A percentile compares a stretch with the other conserved stretches of the same genome.
Conservation (phyloP, 2,113 vertebrate genomes). For the Toxotes jaculatrix region DNA sequence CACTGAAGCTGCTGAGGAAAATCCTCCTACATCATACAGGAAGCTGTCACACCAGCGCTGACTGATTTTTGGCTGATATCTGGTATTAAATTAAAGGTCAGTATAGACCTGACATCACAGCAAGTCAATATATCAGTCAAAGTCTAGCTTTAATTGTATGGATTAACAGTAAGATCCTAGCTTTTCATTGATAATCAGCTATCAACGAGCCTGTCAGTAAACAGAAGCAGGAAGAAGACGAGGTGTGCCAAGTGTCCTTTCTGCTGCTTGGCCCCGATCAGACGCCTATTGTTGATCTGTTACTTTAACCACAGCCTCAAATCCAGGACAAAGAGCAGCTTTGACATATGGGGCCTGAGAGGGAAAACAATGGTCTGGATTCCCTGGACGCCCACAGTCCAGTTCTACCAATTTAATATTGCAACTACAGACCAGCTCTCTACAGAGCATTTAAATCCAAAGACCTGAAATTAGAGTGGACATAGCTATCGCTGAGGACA, state of each 20-base stretch:
- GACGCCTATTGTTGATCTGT: conserved; percentile 35
- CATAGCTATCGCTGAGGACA: neutral
- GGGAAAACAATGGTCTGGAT: conserved; percentile 15
- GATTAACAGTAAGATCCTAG: conserved; percentile 11
- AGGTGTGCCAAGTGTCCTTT: neutral
- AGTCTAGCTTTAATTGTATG: conserved; percentile 16
- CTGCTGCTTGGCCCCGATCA: conserved; percentile 20
- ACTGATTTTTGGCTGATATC: neutral
- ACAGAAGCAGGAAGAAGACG: neutral
- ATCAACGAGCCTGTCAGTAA: conserved; percentile 17
- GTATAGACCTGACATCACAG: neutral
- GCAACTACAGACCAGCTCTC: neutral
- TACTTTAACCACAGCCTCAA: conserved; percentile 7
- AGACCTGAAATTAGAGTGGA: neutral
- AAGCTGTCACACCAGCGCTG: conserved; percentile 6
- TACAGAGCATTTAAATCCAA: neutral
- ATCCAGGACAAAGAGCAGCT: conserved; percentile 52
- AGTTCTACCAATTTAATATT: neutral
- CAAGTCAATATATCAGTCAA: neutral
- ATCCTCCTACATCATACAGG: neutral
- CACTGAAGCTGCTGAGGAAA: neutral
- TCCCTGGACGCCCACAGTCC: conserved; percentile 4
- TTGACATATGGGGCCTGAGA: conserved; percentile 17
- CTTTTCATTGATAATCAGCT: conserved; percentile 6
- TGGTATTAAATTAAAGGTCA: neutral